Base-by-base conservation (phyloP, 1,140 invertebrate genomes). In the Oedothorax gibbosus region DNA sequence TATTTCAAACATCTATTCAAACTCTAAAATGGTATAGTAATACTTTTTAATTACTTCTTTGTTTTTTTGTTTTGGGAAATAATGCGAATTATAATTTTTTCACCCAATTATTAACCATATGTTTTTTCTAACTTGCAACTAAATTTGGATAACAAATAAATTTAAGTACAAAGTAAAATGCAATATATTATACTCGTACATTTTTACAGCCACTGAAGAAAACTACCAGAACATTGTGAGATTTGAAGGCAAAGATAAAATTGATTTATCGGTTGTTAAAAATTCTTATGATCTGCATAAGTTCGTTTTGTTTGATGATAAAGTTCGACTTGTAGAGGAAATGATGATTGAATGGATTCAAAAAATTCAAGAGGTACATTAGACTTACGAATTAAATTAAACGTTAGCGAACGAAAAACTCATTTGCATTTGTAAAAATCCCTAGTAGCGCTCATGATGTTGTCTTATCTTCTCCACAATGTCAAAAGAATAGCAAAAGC, bases 221-320 rank as follows among this genome's bases (percentile, higher is more conserved):
- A 85, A 85, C 53, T 77, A 65, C n/a, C 77, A 77, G 65, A 20
- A 77, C 18, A 53, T 85, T 20, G 75, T 85, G 49, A 85, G 62
- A 21, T 78, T 85, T 71, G 15, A 69, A 54, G 64, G 62, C 10
- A 69, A 21, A 21, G 49, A 60, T 6, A 71, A 69, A 51, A 78
- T 85, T 51, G 83, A 85, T 78, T 60, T 85, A 15, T 53, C 35
- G 62, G 50, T 6, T 20, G 18, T 85, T 12, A 78, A 69, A 53
- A 66, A 11, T 62, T 60, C 10, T 50, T 18, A n/a, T n/a, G 83
- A 69, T 15, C 56, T 50, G 69, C 12, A 85, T n/a, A 85, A 69
- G 62, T 71, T 85, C 64, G 83, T 78, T 12, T 50, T 77, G 12
- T 85, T 78, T 69, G 83, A 77, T 77, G 83, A 85, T 53, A 85